These are phyloP conservation scores for Leptobrachium ailaonicum DNA, from an alignment of 2,113 vertebrate genomes.

Conservation along the genomic window DNA sequence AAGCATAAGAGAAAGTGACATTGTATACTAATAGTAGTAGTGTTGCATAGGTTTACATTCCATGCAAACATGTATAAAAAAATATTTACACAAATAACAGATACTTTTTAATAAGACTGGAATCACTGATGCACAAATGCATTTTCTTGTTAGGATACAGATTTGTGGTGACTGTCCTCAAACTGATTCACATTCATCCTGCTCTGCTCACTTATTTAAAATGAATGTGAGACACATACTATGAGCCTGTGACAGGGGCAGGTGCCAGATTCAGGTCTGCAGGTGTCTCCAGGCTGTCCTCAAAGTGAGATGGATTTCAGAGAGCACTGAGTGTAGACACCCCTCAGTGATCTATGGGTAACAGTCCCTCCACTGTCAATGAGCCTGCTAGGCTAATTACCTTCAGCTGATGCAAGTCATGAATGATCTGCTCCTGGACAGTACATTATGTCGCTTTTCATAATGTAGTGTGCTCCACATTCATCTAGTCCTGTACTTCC, in stretches of 20 bases:
- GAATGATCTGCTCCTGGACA: neutral
- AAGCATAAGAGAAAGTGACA: too few relatives aligned
- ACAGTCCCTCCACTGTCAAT: conserved; percentile 6
- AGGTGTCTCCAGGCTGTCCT: conserved; percentile 2
- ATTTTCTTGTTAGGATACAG: too few relatives aligned
- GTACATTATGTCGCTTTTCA: neutral
- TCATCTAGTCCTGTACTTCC: neutral
- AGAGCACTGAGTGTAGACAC: neutral
- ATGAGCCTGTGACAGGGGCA: neutral
- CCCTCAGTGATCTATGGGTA: conserved; percentile 25
- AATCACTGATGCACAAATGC: too few relatives aligned
- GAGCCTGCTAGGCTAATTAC: conserved; percentile 6
- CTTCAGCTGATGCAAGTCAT: neutral
- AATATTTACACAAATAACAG: too few relatives aligned
- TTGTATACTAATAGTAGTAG: too few relatives aligned
- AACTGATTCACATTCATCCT: too few relatives aligned
- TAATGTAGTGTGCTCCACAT: neutral
- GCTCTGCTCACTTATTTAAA: neutral
- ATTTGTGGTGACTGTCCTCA: too few relatives aligned
- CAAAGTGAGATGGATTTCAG: conserved; percentile 18
- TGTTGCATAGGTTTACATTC: too few relatives aligned
- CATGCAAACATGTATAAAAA: too few relatives aligned
- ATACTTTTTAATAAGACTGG: too few relatives aligned
- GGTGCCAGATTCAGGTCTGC: neutral
- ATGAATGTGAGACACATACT: neutral